A percentile compares a stretch with the other conserved stretches of the same genome.
Conservation (phyloP, 1,140 invertebrate species). For the Leptinotarsa defecta region DNA sequence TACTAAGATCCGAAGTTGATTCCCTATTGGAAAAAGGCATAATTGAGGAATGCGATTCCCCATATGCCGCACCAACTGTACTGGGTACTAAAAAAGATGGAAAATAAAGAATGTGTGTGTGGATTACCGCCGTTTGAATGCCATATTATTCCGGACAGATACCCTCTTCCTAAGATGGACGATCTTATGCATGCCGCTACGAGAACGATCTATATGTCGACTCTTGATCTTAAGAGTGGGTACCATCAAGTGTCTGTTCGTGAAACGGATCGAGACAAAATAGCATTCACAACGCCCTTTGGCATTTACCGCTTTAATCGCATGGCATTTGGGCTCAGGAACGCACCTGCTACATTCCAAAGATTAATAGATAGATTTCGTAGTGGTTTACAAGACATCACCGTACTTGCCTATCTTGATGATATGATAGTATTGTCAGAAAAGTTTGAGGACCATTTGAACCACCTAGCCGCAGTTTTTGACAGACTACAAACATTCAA, state of each 20-base stretch:
- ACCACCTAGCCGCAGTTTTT: not conserved
- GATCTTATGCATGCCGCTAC: slow-evolving; percentile 47
- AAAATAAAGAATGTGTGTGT: too few species aligned
- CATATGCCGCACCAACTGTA: too few species aligned
- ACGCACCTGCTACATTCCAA: not conserved
- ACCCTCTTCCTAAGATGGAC: slow-evolving; percentile 60
- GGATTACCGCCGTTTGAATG: slow-evolving; percentile 41
- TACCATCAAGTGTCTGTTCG: not conserved
- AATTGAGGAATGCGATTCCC: too few species aligned
- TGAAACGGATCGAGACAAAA: not conserved
- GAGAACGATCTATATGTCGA: slow-evolving; percentile 53
- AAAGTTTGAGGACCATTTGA: not conserved
- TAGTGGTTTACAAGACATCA: not conserved
- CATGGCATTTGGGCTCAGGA: not conserved
- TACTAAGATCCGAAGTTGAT: slow-evolving; percentile 26
- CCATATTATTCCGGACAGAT: slow-evolving; percentile 50
- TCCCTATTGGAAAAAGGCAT: slow-evolving; percentile 43
- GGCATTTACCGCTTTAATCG: not conserved
- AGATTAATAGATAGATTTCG: not conserved
- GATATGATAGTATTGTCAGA: not conserved
- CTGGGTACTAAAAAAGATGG: too few species aligned
- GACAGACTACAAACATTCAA: not conserved
- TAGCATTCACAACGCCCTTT: not conserved
- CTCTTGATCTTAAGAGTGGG: slow-evolving; percentile 56
- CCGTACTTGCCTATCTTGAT: not conserved